These are phyloP conservation scores for Torymus texanus DNA, from an alignment of 2,888 invertebrate genomes.

Conservation along the genomic window DNA sequence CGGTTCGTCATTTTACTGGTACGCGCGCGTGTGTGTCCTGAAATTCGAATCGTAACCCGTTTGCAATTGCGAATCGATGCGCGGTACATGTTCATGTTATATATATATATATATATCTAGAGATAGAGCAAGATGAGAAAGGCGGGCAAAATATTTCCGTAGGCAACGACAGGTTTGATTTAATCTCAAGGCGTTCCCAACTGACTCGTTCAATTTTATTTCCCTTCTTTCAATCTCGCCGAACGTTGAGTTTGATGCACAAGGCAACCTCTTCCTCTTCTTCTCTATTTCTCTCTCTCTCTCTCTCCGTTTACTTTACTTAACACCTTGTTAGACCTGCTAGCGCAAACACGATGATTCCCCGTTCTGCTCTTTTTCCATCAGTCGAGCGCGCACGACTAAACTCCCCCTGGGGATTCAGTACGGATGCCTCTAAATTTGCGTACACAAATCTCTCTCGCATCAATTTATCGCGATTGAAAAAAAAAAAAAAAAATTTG, in stretches of 20 bases:
- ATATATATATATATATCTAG: no score
- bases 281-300: no score
- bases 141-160: conserved; percentile 2
- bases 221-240: conserved; percentile 20
- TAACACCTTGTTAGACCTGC: conserved; percentile 21
- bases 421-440: not conserved
- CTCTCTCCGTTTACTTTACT: not conserved
- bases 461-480: not conserved
- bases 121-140: no score
- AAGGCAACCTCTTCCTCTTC: not conserved
- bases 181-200: conserved; percentile 34
- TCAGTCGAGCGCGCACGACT: not conserved
- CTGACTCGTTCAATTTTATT: conserved; percentile 22
- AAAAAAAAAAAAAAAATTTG: not conserved
- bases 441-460: no score
- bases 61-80: conserved; percentile 26
- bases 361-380: not conserved
- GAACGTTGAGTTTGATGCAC: not conserved
- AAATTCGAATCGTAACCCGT: conserved; percentile 32
- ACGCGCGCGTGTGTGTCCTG: not conserved
- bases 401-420: not conserved
- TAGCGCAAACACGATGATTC: not conserved
- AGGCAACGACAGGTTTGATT: conserved; percentile 33
- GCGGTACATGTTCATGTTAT: conserved; percentile 18
- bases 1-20: conserved; percentile 17